Evolutionary conservation across 2,797 vertebrate genomes (phyloP), one percentile per base, ranked within the genome.

Genomic region (Tadarida brasiliensis): DNA sequence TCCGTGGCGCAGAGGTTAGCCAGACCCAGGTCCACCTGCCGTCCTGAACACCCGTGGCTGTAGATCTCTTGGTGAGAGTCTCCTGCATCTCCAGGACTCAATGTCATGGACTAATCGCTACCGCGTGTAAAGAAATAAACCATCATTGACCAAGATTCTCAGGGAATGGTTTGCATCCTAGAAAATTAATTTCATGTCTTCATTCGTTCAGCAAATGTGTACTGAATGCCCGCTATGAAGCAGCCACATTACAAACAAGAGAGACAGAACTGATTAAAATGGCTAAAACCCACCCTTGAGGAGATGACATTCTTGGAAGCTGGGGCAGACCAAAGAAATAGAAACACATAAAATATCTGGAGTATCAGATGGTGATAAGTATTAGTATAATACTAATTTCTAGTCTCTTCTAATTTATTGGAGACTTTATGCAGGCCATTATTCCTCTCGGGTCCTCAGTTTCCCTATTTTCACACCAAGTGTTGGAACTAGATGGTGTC

Each of bases 101-200:
- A 4, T 44, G 54, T 33, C 44, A 20, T 49, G 19, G 3, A 19
- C 9, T 3, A 73, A 59, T 49, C 92, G 68, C 30, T 30, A 33
- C 15, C 67, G 6, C 39, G 5, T 26, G 22, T 67, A 73, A 56
- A 90, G 59, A 87, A 78, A 35, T n/a, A 54, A 86, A 33, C 74
- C 2, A 2, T 15, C 61, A 39, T 33, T 59, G 47, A 73, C 35
- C 33, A 78, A 57, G 67, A 81, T 30, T 73, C 14, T 77, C 56
- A 68, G 56, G 24, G 65, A 86, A 88, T 11, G 5, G 7, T 30
- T 81, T 80, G 19, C 19, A 15, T 63, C 63, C n/a, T 22, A 5
- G 26, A 85, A 92, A 83, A 84, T 68, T 22, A 68, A 83, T 90
- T 49, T 44, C 16, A 51, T 87, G 61, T 87, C 35, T 74, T 44